Percentiles rank a stretch among this genome's conserved stretches.
These are phyloP conservation scores for Colaptes auratus DNA, from an alignment of 2,113 vertebrate species.

Conservation along the genomic window DNA sequence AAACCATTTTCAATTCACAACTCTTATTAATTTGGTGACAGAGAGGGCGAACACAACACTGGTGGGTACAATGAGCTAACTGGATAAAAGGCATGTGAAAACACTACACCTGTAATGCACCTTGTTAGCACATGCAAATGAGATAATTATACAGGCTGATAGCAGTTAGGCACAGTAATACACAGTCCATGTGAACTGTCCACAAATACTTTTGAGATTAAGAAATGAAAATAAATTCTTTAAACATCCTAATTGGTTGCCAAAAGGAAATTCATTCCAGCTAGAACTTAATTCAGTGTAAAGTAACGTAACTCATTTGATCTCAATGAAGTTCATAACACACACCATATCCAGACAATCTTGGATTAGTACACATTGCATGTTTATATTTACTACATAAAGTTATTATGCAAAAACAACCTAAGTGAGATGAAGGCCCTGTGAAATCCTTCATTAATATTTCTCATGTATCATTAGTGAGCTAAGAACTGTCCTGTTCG, in stretches of 20 bases:
- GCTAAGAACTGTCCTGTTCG: not conserved
- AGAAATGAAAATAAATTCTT: conserved; percentile 60
- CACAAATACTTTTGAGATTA: conserved; percentile 50
- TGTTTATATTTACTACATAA: conserved; percentile 36
- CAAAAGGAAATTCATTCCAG: conserved; percentile 62
- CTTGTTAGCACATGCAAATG: conserved; percentile 69
- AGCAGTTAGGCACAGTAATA: conserved; percentile 55
- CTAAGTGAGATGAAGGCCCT: conserved; percentile 32
- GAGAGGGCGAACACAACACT: conserved; percentile 28
- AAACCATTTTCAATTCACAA: conserved; percentile 55
- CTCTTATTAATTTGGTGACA: conserved; percentile 48
- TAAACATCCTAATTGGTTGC: conserved; percentile 68
- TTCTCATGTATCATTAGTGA: not conserved
- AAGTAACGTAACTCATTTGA: conserved; percentile 33
- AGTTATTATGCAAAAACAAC: conserved; percentile 37
- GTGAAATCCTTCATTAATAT: conserved; percentile 2
- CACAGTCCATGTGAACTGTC: conserved; percentile 36
- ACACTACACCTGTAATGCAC: conserved; percentile 45
- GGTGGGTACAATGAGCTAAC: conserved; percentile 38
- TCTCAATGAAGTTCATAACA: conserved; percentile 53
- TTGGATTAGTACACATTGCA: conserved; percentile 4
- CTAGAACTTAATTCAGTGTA: conserved; percentile 17
- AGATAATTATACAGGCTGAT: conserved; percentile 41
- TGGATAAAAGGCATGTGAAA: conserved; percentile 62
- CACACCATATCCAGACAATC: conserved; percentile 11